Base-by-base conservation (phyloP, 2,888 invertebrate genomes). In the Drosophila emarginata region DNA sequence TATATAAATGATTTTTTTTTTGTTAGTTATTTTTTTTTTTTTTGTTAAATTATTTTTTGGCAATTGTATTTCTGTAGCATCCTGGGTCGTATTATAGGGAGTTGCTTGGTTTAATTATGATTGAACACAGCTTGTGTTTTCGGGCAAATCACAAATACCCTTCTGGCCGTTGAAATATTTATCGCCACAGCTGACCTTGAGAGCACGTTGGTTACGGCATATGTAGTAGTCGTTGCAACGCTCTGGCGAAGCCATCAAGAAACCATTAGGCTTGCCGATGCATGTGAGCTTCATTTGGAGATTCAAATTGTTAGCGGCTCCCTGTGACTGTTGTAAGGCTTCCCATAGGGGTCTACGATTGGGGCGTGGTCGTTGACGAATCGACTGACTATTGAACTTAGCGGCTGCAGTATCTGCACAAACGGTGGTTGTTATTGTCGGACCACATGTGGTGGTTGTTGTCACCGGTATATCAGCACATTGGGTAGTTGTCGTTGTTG, bases 181-280 rank as follows among this genome's bases (percentile, higher is more conserved):
- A 1, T 77, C 73, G 4, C 89, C 89, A 37, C 89, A 89, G 71
- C 77, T 87, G 5, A 80, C 68, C 54, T 65, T 74, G 4, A 87
- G 32, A 1, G 89, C 79, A 4, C 59, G 57, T 4, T 80, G 74
- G 36, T 82, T 74, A 36, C 72, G 80, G 56, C 89, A 89, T 45
- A 87, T 72, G 37, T 76, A 89, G 56, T 82, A 87, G 51, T 89
- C 86, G 45, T 80, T 88, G 73, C 89, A 89, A 6, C 77, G 80
- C 6, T 67, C 57, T 0, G 79, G 77, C 2, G 89, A 88, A 5
- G 80, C 79, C 56, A 88, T 50, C 11, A 83, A 67, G 50, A 85
- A 83, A 1, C 88, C 88, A 18, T 89, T 72, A 2, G 76, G 77
- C 45, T 82, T 88, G 9, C 77, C 80, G 1, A 57, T 56, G 40